Evolutionary conservation across 2,113 vertebrate species (phyloP).

Genomic region (Brachionichthys hirsutus): DNA sequence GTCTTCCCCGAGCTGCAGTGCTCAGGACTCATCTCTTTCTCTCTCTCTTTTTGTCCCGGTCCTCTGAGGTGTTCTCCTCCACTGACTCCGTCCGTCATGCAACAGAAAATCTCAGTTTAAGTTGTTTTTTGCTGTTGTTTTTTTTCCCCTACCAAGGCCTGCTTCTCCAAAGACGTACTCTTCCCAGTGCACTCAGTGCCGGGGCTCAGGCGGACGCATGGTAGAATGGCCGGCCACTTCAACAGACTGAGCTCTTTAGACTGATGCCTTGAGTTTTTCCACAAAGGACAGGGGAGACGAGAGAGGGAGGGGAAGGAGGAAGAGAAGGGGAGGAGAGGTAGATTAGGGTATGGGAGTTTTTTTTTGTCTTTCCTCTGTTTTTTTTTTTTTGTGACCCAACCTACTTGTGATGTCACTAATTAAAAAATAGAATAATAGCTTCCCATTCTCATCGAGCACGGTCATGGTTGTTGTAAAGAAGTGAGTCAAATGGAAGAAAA

Average conservation of each 20-base stretch:
- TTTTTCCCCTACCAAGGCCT: constrained; percentile 16
- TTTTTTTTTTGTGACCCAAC: constrained; percentile 54
- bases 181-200: constrained; percentile 54
- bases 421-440: constrained; percentile 31
- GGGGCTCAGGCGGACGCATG: constrained; percentile 62
- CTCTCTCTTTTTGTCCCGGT: constrained; percentile 43
- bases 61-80: constrained; percentile 27
- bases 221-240: constrained; percentile 65
- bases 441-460: constrained; percentile 30
- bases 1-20: constrained; percentile 50
- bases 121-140: neutral
- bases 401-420: constrained; percentile 85
- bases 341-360: constrained; percentile 57
- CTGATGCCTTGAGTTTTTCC: constrained; percentile 73
- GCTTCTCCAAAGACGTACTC: constrained; percentile 46
- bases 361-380: constrained; percentile 4
- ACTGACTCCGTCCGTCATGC: constrained; percentile 23
- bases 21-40: constrained; percentile 63
- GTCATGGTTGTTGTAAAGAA: constrained; percentile 3
- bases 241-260: constrained; percentile 64
- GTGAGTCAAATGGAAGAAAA: too few species aligned
- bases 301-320: constrained; percentile 48
- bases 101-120: constrained; percentile 26
- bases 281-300: constrained; percentile 67
- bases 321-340: constrained; percentile 39